Conservation (phyloP, 2,113 vertebrate genomes). For the Nettapus auritus region DNA sequence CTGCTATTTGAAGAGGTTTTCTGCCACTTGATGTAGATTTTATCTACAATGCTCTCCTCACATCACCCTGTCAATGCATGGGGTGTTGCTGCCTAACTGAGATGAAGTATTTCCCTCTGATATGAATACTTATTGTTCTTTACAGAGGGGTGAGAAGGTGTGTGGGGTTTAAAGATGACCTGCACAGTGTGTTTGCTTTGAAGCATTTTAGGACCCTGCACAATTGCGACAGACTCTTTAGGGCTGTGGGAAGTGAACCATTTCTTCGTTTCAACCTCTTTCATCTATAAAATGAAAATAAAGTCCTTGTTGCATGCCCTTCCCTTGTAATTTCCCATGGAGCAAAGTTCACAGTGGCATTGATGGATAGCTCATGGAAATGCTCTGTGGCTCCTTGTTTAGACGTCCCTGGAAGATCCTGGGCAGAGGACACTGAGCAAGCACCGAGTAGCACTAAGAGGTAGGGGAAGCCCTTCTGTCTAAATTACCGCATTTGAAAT, state of each 20-base stretch:
- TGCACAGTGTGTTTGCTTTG: neutral
- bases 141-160: neutral
- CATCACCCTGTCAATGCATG: neutral
- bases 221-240: neutral
- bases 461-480: neutral
- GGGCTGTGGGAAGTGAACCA: rapidly evolving
- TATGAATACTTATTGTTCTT: neutral
- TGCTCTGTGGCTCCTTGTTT: neutral
- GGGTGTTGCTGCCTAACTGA: neutral
- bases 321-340: neutral
- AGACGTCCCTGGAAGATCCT: neutral
- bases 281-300: neutral
- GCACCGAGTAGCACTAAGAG: neutral
- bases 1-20: neutral
- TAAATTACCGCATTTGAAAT: neutral
- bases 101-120: neutral
- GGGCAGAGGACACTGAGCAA: neutral
- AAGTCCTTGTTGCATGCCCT: neutral
- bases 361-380: neutral
- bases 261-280: neutral
- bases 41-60: neutral
- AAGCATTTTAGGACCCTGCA: neutral
- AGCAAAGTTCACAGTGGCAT: neutral
- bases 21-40: neutral
- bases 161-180: neutral